phyloP scores from a whole-genome alignment of 2,113 vertebrate species.

The Callorhinus ursinus region DNA sequence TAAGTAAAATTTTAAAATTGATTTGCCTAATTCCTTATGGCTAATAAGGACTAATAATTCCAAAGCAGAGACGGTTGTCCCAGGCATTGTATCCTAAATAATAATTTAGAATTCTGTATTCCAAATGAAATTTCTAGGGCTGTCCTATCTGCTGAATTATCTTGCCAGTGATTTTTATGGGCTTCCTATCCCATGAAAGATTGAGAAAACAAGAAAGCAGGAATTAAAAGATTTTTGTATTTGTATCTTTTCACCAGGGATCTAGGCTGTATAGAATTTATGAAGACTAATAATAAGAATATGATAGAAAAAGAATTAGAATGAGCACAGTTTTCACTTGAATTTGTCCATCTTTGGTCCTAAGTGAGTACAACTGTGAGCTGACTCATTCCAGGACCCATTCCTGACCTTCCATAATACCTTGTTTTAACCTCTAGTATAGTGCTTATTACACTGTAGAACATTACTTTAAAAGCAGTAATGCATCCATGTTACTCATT shows the following conservation, averaged over 20 bases:
- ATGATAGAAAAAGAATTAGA: neutral
- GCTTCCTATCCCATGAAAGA: neutral
- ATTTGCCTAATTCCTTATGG: neutral
- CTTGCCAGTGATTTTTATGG: neutral
- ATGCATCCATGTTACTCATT: neutral
- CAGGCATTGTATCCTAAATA: constrained; percentile 9
- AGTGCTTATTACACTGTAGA: neutral
- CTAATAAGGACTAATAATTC: neutral
- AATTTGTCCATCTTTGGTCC: constrained; percentile 12
- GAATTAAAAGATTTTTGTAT: neutral
- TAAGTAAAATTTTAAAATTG: neutral
- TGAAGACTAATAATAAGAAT: neutral
- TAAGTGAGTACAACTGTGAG: neutral
- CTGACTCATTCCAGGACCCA: neutral
- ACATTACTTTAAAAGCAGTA: neutral
- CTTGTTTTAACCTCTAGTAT: neutral
- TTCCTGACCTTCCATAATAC: neutral
- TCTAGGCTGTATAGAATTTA: neutral
- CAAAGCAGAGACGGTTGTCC: neutral
- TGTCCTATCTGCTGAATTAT: neutral
- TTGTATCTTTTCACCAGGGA: neutral
- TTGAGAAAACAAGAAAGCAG: constrained; percentile 7
- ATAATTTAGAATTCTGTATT: constrained; percentile 1
- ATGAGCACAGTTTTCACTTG: neutral
- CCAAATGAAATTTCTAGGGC: neutral